phyloP scores from a whole-genome alignment of 2,888 invertebrate species.

The Melinopterus prodromus region DNA sequence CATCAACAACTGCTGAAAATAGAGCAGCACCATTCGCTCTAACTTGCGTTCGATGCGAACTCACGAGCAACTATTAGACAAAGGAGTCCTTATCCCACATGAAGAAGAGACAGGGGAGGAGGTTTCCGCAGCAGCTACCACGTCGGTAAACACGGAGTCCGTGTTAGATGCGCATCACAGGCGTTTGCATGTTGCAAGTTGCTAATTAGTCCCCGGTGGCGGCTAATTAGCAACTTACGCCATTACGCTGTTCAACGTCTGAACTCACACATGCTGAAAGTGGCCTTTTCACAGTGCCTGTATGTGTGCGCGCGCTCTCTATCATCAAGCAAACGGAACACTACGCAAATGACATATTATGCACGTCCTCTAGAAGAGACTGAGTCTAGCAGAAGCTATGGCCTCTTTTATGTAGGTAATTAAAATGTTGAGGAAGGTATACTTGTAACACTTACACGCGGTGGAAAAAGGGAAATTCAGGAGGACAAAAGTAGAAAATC shows the following conservation, averaged over 20 bases:
- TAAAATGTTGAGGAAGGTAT: too few species aligned
- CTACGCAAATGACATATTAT: neutral
- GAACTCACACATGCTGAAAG: conserved; percentile 33
- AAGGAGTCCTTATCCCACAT: conserved; percentile 7
- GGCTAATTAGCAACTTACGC: conserved; percentile 44
- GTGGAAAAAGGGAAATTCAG: too few species aligned
- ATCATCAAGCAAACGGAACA: neutral
- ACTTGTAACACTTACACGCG: too few species aligned
- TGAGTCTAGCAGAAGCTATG: too few species aligned
- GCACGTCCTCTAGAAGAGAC: too few species aligned
- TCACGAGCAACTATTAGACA: neutral
- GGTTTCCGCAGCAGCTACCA: conserved; percentile 19
- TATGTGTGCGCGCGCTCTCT: neutral
- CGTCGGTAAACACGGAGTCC: conserved; percentile 35
- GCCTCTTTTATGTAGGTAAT: too few species aligned
- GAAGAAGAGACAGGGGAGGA: conserved; percentile 21
- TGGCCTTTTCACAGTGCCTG: conserved; percentile 22
- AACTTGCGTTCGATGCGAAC: neutral
- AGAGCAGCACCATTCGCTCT: neutral
- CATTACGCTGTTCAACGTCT: conserved; percentile 36
- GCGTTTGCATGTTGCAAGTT: conserved; percentile 38
- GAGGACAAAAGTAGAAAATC: too few species aligned
- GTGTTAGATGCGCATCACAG: conserved; percentile 35
- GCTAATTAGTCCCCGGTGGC: conserved; percentile 47
- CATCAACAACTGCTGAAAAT: neutral